Evolutionary conservation across 2,888 invertebrate species (phyloP).

Genomic region (Latheticus oryzae): DNA sequence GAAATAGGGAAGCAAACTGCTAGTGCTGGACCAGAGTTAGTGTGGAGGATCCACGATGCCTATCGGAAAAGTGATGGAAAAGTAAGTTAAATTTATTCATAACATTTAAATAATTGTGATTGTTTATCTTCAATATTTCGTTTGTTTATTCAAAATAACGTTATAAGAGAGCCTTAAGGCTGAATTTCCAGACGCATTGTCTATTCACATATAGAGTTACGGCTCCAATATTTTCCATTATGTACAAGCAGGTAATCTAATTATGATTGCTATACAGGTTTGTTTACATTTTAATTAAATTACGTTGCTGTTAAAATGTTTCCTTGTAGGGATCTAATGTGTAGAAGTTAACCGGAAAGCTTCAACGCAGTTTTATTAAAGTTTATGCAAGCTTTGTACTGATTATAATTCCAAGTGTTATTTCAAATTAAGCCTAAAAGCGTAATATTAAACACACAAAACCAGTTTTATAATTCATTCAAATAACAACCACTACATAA

Average conservation of each 20-base stretch:
- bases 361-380: slow-evolving; percentile 4
- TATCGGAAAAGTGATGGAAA: slow-evolving; percentile 88
- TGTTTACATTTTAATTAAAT: slow-evolving; percentile 24
- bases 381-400: not conserved
- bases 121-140: slow-evolving; percentile 5
- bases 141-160: not conserved
- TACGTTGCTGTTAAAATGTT: slow-evolving; percentile 19
- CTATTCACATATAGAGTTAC: slow-evolving; percentile 2
- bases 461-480: too few species aligned
- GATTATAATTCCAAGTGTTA: too few species aligned
- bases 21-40: slow-evolving; percentile 87
- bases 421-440: too few species aligned
- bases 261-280: slow-evolving; percentile 16
- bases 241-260: slow-evolving; percentile 12
- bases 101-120: not conserved
- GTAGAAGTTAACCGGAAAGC: slow-evolving; percentile 16
- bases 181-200: not conserved
- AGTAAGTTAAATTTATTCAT: slow-evolving; percentile 70
- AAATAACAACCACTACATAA: too few species aligned
- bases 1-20: slow-evolving; percentile 85
- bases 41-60: slow-evolving; percentile 94
- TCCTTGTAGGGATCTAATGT: slow-evolving; percentile 12
- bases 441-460: too few species aligned
- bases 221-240: slow-evolving; percentile 19
- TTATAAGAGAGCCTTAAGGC: slow-evolving; percentile 1